Conservation (phyloP, 2,797 vertebrate genomes). For the Phoebastria nigripes region DNA sequence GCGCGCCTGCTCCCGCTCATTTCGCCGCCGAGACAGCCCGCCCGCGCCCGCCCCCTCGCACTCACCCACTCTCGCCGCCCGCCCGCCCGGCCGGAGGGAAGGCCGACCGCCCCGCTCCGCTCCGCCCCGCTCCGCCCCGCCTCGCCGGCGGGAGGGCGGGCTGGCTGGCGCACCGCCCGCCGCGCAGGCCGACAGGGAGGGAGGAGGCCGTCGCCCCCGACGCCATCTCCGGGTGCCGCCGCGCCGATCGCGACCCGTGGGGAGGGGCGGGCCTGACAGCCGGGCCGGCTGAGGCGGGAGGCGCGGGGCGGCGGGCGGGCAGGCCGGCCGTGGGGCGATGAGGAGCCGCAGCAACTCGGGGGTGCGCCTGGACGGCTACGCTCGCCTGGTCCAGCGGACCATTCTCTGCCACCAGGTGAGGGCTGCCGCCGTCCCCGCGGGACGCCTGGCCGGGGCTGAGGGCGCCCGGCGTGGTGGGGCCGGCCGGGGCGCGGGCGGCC, state of each 20-base stretch:
- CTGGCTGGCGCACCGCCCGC: background rate
- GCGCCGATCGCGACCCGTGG: no score
- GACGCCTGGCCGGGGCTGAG: background rate
- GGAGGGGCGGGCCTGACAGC: background rate
- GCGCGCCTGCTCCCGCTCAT: background rate
- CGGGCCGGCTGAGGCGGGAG: background rate
- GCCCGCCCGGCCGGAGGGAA: background rate
- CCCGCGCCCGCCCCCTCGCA: no score
- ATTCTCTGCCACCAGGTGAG: slow-evolving; percentile 93
- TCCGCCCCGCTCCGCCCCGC: background rate
- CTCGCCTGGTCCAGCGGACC: slow-evolving; percentile 90
- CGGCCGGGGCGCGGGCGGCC: no score
- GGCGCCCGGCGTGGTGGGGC: no score
- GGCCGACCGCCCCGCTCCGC: background rate
- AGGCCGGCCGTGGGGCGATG: slow-evolving; percentile 68
- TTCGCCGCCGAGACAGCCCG: background rate
- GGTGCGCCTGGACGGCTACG: slow-evolving; percentile 91
- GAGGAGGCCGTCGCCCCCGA: background rate
- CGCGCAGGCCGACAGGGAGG: background rate
- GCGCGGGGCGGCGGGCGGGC: background rate
- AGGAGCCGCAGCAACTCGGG: slow-evolving; percentile 97
- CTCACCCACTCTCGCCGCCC: no score
- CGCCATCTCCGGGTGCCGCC: background rate
- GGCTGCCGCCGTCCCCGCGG: background rate
- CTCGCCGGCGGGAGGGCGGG: background rate